These are phyloP conservation scores for Drosophila mayaguana DNA, from an alignment of 2,888 invertebrate species.

Conservation along the genomic window DNA sequence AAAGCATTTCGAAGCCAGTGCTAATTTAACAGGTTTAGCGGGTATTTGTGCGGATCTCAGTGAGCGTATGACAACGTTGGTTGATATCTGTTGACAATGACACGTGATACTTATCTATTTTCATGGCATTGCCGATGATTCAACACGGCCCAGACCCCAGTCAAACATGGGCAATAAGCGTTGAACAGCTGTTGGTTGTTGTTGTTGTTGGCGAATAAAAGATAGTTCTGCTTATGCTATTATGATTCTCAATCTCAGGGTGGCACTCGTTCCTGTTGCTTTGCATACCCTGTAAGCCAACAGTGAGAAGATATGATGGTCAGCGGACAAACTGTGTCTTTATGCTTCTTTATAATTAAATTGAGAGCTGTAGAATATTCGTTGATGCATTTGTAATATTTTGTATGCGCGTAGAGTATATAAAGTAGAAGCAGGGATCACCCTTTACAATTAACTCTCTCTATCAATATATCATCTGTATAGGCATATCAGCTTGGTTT, in stretches of 20 bases:
- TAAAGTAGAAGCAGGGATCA: no score
- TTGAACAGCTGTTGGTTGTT: slow-evolving; percentile 25
- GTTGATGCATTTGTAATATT: background rate
- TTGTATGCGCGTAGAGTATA: background rate
- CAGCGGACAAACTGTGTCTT: background rate
- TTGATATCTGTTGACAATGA: slow-evolving; percentile 44
- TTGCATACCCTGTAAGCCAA: slow-evolving; percentile 1
- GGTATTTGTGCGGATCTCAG: slow-evolving; percentile 10
- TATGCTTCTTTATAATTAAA: background rate
- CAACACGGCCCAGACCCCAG: slow-evolving; percentile 34
- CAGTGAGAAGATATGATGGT: no score
- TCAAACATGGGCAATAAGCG: slow-evolving; percentile 13
- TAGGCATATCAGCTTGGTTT: no score
- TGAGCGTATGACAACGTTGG: slow-evolving; percentile 3
- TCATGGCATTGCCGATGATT: slow-evolving; percentile 51
- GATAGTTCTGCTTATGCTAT: slow-evolving; percentile 18
- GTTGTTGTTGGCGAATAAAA: slow-evolving; percentile 19
- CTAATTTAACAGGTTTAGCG: slow-evolving; percentile 47
- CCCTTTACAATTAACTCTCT: no score
- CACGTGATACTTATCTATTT: slow-evolving; percentile 69
- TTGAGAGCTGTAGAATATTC: background rate
- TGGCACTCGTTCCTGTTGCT: slow-evolving; percentile 59
- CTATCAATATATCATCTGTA: background rate
- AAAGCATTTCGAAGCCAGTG: slow-evolving; percentile 38
- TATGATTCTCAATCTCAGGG: background rate